These are phyloP conservation scores for Toxotes lorentzi DNA, from an alignment of 2,797 vertebrate species.

Conservation along the genomic window DNA sequence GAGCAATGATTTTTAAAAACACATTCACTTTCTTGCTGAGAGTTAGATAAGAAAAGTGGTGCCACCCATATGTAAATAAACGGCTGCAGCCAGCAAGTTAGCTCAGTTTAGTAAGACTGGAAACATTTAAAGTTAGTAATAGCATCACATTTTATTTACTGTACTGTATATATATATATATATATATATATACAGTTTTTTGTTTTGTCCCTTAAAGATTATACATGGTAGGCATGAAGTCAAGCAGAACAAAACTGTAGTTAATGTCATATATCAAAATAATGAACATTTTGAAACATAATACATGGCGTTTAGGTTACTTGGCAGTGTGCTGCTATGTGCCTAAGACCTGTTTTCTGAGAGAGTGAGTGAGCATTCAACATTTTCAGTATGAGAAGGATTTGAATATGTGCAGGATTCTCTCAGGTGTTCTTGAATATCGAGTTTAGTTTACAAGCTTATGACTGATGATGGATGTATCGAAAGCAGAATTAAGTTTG, in stretches of 20 bases:
- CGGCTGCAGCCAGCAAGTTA: background rate
- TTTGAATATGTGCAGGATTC: background rate
- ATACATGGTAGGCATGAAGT: too few species aligned
- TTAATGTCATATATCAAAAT: background rate
- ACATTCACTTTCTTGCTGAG: background rate
- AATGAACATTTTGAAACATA: background rate
- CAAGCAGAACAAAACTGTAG: background rate
- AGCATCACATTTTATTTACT: too few species aligned
- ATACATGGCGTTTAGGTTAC: background rate
- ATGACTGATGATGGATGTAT: background rate
- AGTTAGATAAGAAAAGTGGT: background rate
- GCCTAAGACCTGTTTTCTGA: background rate
- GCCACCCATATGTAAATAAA: background rate
- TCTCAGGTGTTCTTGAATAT: background rate
- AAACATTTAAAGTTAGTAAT: too few species aligned
- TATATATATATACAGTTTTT: background rate
- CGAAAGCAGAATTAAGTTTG: background rate
- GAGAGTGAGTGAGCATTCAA: background rate
- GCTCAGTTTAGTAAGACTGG: background rate
- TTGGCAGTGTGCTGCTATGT: background rate
- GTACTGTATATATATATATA: too few species aligned
- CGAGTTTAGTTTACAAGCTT: background rate
- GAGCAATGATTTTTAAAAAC: background rate
- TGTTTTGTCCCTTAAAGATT: too few species aligned
- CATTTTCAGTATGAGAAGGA: background rate